Base-by-base conservation (phyloP, 2,888 invertebrate species). In the Neoaliturus tenellus region DNA sequence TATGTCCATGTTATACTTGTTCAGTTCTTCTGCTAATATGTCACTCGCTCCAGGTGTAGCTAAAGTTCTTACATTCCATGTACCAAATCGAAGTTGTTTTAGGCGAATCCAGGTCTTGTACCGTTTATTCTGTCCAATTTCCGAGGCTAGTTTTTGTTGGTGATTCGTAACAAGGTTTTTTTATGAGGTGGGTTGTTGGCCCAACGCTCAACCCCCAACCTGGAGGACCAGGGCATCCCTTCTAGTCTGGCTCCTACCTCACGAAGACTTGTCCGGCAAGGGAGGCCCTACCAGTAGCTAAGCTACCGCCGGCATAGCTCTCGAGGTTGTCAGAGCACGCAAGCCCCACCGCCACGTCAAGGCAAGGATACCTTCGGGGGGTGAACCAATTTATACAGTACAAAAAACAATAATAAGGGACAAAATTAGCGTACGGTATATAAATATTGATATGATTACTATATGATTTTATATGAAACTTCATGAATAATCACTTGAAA, bases 51-150 rank as follows among this genome's bases (percentile, higher is more conserved):
- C 58, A 14, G 58, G 58, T 5, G 25, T 58, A 10, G 58, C 58
- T 58, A 58, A 58, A 58, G 58, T 58, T 58, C 58, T 58, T 8
- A 58, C 58, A 58, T 58, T 58, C 58, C 58, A 58, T 58, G 58
- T 58, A 10, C 58, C 58, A 58, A 58, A 58, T 58, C 58, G 5
- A 23, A 58, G 25, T 58, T 58, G 58, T 58, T 58, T 58, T 10
- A 17, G 25, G 58, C 14, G 58, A 58, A 58, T 20, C 58, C 58
- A 17, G 14, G 5, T 8, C 14, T 5, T 58, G 5, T 10, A 10
- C 58, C 58, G 58, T 58, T 8, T 58, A 8, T 58, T 17, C 58
- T 58, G 58, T 8, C 14, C 58, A 17, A 58, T 58, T 58, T 58
- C 58, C 58, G 58, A 20, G 58, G 58, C 39, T 39, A 12, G n/a